A percentile compares a stretch with the other conserved stretches of the same genome.
Conservation (phyloP, 2,888 invertebrate species). For the Drosophila hamatofila region DNA sequence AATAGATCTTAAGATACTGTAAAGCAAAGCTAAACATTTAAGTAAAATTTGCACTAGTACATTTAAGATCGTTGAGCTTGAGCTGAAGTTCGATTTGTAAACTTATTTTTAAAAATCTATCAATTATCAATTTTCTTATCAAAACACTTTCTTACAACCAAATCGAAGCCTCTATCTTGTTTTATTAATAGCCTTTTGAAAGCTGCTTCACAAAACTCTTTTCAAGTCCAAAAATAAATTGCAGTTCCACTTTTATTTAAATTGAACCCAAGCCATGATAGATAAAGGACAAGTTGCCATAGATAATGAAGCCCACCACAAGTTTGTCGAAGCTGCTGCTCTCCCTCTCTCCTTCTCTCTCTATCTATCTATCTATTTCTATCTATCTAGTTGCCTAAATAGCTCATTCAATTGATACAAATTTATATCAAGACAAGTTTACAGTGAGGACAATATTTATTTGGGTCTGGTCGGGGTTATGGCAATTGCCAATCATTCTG, state of each 20-base stretch:
- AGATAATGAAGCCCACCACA: slow-evolving; percentile 6
- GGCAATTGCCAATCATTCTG: slow-evolving; percentile 36
- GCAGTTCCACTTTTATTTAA: slow-evolving; percentile 2
- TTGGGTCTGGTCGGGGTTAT: slow-evolving; percentile 10
- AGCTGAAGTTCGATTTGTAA: too few species aligned
- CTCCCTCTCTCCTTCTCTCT: neutral
- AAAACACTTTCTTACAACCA: neutral
- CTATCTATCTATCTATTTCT: neutral
- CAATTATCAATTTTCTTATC: neutral
- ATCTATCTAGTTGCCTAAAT: neutral
- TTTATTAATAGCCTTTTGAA: neutral
- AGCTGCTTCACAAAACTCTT: neutral
- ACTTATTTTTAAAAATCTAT: neutral
- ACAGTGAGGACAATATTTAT: slow-evolving; percentile 14
- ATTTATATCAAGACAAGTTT: slow-evolving; percentile 3
- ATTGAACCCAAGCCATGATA: neutral
- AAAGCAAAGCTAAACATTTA: too few species aligned
- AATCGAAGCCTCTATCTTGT: neutral
- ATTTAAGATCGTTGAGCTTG: too few species aligned
- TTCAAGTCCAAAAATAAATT: neutral
- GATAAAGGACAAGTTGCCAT: neutral
- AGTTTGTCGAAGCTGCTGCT: neutral
- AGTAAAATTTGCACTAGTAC: too few species aligned
- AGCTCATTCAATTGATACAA: slow-evolving; percentile 3
- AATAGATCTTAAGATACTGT: too few species aligned